Base-by-base conservation (phyloP, 92 coral and sea anemone species). In the Desmophyllum pertusum region DNA sequence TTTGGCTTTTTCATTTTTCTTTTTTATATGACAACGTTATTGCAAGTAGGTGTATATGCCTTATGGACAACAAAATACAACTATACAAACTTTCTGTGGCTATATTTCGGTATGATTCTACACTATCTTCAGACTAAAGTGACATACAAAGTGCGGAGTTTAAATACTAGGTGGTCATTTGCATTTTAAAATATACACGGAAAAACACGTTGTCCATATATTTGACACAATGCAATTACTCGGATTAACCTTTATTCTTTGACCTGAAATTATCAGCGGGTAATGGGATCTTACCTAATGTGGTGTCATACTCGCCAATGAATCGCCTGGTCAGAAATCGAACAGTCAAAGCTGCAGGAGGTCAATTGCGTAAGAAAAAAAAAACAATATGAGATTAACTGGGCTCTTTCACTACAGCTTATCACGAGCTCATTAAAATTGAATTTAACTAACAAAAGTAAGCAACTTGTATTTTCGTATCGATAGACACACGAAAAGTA, bases 271-370 rank as follows among this genome's bases (percentile, higher is more conserved):
- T n/a, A n/a, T n/a, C n/a, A n/a, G n/a, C n/a, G n/a, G n/a, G n/a
- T n/a, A n/a, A n/a, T n/a, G n/a, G n/a, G 55, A 27, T 35, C 98
- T 89, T 78, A 94, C 98, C 98, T 6, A 88, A 79, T 27, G 81
- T 91, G 59, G 90, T 90, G 84, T 93, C 98, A 68, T 95, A 95
- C 68, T 95, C 98, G 27, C 98, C 97, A 53, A 95, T 95, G 59
- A 89, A 95, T 62, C 98, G 89, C 55, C 92, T 85, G 10, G 98
- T 95, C 76, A 95, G 88, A 72, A 95, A 93, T 18, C 98, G 89
- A 67, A 95, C 98, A 9, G 97, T 93, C 69, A 95, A 78, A 46
- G 98, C 98, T 95, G 73, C 13, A 13, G 87, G 72, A 14, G 55
- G 52, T 15, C 39, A 78, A 62, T 36, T n/a, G n/a, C n/a, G n/a